Evolutionary conservation across 2,888 invertebrate species (phyloP).

Genomic region (Eudemis profundana): DNA sequence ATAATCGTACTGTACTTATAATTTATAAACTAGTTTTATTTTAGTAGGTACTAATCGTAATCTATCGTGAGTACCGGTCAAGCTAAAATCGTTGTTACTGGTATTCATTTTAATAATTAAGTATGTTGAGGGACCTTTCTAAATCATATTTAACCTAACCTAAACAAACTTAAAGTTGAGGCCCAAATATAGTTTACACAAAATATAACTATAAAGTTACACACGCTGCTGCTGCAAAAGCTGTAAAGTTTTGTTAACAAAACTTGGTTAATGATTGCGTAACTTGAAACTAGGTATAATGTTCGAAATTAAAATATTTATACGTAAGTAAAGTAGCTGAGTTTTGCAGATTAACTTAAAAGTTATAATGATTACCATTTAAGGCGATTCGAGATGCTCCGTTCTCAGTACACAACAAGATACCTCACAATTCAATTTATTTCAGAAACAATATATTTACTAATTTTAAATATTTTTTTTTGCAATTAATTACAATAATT

Average conservation of each 20-base stretch:
- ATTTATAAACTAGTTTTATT: no score
- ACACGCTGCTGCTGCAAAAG: not conserved
- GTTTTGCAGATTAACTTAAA: not conserved
- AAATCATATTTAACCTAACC: not conserved
- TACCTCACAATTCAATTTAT: no score
- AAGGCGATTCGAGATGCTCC: not conserved
- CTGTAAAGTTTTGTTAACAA: not conserved
- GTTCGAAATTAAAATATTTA: not conserved
- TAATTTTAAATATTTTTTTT: no score
- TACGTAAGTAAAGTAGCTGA: not conserved
- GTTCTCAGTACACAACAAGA: no score
- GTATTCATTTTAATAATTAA: not conserved
- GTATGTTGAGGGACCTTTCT: not conserved
- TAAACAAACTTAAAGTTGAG: not conserved
- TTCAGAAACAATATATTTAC: no score
- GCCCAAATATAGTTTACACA: not conserved
- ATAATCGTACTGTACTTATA: no score
- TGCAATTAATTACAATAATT: no score
- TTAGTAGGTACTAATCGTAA: no score
- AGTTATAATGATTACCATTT: not conserved
- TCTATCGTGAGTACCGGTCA: no score
- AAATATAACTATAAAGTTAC: not conserved
- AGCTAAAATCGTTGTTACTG: not conserved
- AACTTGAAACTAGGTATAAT: not conserved
- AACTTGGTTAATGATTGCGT: constrained; percentile 11